phyloP scores from a whole-genome alignment of 1,140 invertebrate species.

The Paraescarpia echinospica region DNA sequence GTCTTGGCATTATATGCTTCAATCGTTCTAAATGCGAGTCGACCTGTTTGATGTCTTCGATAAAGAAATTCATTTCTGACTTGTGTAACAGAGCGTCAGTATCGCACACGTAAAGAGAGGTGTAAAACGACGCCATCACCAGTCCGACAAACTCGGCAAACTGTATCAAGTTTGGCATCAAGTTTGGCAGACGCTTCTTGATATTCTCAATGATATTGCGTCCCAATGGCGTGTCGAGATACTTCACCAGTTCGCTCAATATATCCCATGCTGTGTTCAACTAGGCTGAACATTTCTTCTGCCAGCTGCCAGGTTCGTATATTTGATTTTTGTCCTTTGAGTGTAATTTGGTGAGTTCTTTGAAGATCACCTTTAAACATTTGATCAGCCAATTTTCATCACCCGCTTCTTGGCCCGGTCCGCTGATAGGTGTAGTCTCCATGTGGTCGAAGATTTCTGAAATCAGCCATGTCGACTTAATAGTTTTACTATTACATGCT shows the following conservation, averaged over 20 bases:
- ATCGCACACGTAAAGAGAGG: not conserved
- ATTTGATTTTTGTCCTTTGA: not conserved
- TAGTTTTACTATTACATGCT: too few species aligned
- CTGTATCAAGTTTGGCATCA: not conserved
- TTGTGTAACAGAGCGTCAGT: not conserved
- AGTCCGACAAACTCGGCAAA: not conserved
- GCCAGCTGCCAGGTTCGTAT: not conserved
- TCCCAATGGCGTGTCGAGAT: not conserved
- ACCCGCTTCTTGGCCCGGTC: too few species aligned
- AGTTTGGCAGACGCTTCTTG: not conserved
- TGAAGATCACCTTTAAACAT: not conserved
- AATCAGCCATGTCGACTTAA: not conserved
- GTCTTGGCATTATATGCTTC: not conserved
- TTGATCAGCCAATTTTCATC: not conserved
- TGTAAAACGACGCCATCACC: not conserved
- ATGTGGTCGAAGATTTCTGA: not conserved
- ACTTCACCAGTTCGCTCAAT: not conserved
- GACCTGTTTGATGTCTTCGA: not conserved
- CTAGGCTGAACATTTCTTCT: not conserved
- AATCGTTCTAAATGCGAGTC: not conserved
- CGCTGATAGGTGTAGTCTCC: not conserved
- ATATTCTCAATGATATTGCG: not conserved
- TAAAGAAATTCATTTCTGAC: not conserved
- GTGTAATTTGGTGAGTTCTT: not conserved
- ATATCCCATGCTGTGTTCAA: not conserved